Base-by-base conservation (phyloP, 2,797 vertebrate species). In the Heteromormyrus szaboi region DNA sequence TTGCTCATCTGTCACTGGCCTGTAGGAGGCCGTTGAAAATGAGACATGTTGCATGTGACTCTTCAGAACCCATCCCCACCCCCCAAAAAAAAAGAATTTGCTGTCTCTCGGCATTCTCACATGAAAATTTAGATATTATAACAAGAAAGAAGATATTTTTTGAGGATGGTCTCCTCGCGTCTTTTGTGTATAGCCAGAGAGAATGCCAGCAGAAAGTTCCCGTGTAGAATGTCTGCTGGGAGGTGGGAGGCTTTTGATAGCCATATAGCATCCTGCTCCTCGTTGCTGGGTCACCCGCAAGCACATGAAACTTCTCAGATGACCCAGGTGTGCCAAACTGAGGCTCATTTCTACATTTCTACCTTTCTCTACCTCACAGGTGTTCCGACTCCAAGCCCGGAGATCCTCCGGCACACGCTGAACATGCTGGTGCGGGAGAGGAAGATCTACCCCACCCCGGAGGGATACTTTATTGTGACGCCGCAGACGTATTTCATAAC, bases 401-500 rank as follows among this genome's bases (percentile, higher is more conserved):
- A 99, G 95, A 98, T 99, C 91, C 96, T 99, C 89, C 97, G 98
- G 86, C 98, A 99, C 92, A 99, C 98, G 0, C 96, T 99, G 90
- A 98, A 97, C 93, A 98, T 98, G 94, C 96, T 99, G 93, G 98
- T 99, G 65, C 97, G 97, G 92, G 99, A 99, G 93, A 96, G 98
- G 91, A 99, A 99, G 93, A 99, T 99, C 94, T 99, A 99, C 91
- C 99, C 98, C 2, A 99, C 98, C 85, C 96, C 97, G 0, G 98
- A 99, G 85, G 99, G 98, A 93, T 99, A 99, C 93, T 99, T 99
- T 93, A 99, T 99, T 86, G 98, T 99, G 90, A 99, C 99, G 51
- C 98, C 98, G 0, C 98, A 99, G 95, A 99, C 98, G 50, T 99
- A 99, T 92, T 99, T 99, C 92, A 99, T 99, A 92, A 99, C 98